phyloP scores from a whole-genome alignment of 2,113 vertebrate genomes.

The Procavia capensis region DNA sequence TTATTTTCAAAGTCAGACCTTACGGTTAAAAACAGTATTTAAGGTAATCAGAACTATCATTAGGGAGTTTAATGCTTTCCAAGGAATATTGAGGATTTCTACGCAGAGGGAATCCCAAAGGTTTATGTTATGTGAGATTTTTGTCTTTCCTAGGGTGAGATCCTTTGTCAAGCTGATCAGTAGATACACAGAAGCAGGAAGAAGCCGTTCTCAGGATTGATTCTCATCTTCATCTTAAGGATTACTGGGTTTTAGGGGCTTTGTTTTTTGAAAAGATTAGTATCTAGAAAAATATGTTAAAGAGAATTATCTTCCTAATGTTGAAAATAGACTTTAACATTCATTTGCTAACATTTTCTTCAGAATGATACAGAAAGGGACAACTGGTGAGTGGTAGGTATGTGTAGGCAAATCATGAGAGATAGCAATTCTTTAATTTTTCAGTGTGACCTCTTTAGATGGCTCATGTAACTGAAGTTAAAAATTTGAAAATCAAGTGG shows the following conservation, averaged over 20 bases:
- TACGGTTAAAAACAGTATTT: neutral
- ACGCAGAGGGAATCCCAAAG: neutral
- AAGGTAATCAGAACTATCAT: neutral
- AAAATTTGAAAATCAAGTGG: neutral
- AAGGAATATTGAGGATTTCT: neutral
- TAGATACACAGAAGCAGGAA: neutral
- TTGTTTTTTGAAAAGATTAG: too few species aligned
- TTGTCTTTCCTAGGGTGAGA: neutral
- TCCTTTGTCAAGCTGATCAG: neutral
- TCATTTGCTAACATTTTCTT: neutral
- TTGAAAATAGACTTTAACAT: neutral
- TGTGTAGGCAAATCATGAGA: neutral
- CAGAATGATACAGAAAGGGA: neutral
- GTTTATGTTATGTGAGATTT: neutral
- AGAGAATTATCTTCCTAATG: neutral
- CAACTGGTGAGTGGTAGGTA: neutral
- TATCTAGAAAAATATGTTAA: neutral
- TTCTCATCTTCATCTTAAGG: too few species aligned
- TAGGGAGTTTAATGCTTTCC: neutral
- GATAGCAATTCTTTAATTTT: neutral
- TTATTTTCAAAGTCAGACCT: constrained; percentile 24
- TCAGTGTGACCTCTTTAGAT: neutral
- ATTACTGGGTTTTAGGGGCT: neutral
- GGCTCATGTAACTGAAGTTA: neutral
- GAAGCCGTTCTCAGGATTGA: neutral